These are phyloP conservation scores for Amazona finschi DNA, from an alignment of 2,797 vertebrate genomes.

Conservation along the genomic window DNA sequence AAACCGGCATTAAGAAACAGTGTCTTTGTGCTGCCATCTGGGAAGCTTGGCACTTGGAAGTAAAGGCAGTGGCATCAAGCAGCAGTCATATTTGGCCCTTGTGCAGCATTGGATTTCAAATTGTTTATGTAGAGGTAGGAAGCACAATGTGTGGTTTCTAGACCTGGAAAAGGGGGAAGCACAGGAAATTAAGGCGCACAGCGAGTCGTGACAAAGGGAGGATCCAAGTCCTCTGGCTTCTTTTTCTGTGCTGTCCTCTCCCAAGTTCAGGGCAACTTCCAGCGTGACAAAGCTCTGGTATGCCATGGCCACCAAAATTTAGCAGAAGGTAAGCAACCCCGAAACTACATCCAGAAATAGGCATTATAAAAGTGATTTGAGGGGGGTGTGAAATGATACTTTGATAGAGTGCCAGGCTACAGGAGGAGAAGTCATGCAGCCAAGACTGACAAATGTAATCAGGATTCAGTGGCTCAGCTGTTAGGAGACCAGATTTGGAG, in stretches of 20 bases:
- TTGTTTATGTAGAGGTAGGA: constrained; percentile 21
- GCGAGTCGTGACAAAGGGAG: not conserved
- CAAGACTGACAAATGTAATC: constrained; percentile 54
- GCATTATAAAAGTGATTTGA: not conserved
- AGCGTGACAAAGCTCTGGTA: not conserved
- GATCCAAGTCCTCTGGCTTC: constrained; percentile 17
- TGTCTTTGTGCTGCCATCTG: constrained; percentile 7
- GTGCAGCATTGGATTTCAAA: not conserved
- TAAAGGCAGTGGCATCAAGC: not conserved
- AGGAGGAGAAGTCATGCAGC: constrained; percentile 40
- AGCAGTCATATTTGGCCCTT: not conserved
- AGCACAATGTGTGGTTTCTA: constrained; percentile 24
- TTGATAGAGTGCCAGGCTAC: constrained; percentile 29
- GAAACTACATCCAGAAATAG: not conserved
- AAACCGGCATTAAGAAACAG: not conserved
- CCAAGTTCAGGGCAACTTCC: not conserved
- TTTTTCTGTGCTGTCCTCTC: not conserved
- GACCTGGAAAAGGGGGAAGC: not conserved
- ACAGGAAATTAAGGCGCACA: not conserved
- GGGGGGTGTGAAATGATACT: not conserved
- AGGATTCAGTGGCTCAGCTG: constrained; percentile 62
- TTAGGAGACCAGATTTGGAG: constrained; percentile 35
- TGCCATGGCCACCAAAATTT: not conserved
- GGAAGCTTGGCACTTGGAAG: not conserved
- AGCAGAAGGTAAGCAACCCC: not conserved